Conservation (phyloP, 2,113 vertebrate species). For the Petrocephalus zakoni region DNA sequence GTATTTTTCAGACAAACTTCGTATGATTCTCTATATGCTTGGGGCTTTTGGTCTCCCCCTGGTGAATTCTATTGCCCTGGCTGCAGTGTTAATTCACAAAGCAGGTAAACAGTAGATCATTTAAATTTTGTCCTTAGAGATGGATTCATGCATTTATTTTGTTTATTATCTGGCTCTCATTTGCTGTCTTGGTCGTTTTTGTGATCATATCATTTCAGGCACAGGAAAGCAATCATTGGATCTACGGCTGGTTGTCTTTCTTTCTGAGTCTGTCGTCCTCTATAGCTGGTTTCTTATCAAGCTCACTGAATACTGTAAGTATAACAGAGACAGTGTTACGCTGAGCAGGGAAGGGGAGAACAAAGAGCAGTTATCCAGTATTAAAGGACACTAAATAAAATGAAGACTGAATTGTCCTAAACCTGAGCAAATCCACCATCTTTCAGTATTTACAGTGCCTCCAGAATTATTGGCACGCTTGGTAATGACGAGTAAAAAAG, state of each 20-base stretch:
- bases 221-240: neutral
- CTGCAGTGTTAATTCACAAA: too few species aligned
- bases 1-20: too few species aligned
- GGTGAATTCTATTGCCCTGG: too few species aligned
- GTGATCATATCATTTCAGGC: neutral
- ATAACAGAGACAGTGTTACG: neutral
- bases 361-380: neutral
- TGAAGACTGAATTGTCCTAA: neutral
- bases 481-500: too few species aligned
- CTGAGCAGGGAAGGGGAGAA: neutral
- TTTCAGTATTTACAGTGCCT: too few species aligned
- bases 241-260: neutral
- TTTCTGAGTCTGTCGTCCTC: neutral
- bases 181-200: neutral
- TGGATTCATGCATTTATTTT: neutral
- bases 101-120: too few species aligned
- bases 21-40: too few species aligned
- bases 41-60: too few species aligned
- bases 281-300: neutral
- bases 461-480: too few species aligned
- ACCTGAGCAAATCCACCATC: neutral
- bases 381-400: neutral
- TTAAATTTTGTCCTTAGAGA: neutral
- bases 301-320: neutral
- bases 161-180: neutral